Evolutionary conservation across 2,797 vertebrate species (phyloP).

Genomic region (Gymnocypris eckloni): DNA sequence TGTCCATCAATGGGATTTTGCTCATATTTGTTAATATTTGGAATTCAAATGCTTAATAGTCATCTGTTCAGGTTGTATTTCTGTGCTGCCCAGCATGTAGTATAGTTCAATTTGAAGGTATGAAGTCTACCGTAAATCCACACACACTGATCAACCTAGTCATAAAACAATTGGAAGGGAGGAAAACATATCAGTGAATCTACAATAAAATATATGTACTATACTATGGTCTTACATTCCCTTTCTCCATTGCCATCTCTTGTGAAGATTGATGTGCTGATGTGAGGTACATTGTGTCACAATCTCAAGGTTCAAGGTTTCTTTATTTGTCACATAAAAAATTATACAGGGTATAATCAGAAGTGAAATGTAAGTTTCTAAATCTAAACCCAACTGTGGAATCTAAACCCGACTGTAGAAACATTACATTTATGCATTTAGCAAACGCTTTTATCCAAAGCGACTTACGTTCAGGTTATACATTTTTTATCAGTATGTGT

Average conservation of each 20-base stretch:
- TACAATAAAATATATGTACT: neutral
- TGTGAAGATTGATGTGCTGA: neutral
- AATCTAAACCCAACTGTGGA: neutral
- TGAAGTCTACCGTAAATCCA: neutral
- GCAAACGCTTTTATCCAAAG: too few species aligned
- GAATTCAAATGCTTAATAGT: neutral
- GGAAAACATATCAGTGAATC: neutral
- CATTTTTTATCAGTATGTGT: too few species aligned
- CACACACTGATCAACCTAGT: neutral
- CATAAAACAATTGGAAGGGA: neutral
- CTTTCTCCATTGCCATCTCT: neutral
- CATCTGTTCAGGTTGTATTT: neutral
- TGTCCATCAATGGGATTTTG: neutral
- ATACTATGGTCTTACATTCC: neutral
- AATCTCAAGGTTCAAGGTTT: neutral
- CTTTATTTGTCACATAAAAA: too few species aligned
- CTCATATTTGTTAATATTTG: slow-evolving; percentile 2
- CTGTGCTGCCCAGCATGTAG: neutral
- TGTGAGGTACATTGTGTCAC: neutral
- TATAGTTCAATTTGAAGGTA: neutral
- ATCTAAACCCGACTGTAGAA: neutral
- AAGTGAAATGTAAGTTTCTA: too few species aligned
- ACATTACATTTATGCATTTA: too few species aligned
- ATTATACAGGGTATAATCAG: too few species aligned
- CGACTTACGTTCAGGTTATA: too few species aligned